Percentiles rank a stretch among this genome's conserved stretches.
These are phyloP conservation scores for Leucoraja ocellata DNA, from an alignment of 2,797 vertebrate genomes.

Conservation along the genomic window DNA sequence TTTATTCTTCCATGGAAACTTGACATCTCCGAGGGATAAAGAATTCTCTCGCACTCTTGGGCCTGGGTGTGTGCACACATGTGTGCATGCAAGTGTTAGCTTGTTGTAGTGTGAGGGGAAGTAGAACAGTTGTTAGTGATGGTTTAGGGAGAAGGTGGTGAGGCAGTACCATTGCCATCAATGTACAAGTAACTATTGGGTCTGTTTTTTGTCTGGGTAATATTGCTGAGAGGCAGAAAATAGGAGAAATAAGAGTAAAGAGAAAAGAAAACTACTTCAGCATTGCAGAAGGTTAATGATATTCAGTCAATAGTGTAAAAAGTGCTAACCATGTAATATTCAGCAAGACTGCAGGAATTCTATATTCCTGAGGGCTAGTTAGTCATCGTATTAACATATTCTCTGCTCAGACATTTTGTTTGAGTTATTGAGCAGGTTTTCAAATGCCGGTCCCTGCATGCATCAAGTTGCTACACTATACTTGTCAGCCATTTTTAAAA, in stretches of 20 bases:
- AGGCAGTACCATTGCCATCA: too few relatives aligned
- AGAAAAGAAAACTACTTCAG: slow-evolving; percentile 2
- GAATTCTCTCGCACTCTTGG: neutral
- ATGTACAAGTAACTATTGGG: too few relatives aligned
- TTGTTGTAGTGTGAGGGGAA: too few relatives aligned
- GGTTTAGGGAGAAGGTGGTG: too few relatives aligned
- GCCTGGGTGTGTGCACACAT: too few relatives aligned
- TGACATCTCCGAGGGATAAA: neutral
- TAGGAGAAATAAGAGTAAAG: neutral
- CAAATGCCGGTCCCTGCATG: neutral
- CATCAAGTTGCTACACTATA: neutral
- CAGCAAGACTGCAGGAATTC: slow-evolving; percentile 23
- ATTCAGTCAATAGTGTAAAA: neutral
- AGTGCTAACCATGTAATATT: slow-evolving; percentile 31
- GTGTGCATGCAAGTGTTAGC: too few relatives aligned
- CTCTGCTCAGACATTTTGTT: neutral
- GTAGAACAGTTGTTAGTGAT: too few relatives aligned
- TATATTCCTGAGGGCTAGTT: slow-evolving; percentile 39
- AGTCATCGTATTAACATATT: slow-evolving; percentile 27
- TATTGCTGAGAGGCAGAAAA: neutral
- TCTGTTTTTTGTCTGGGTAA: too few relatives aligned
- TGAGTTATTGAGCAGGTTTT: slow-evolving; percentile 13
- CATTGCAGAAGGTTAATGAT: slow-evolving; percentile 19
- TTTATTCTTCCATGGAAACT: neutral
- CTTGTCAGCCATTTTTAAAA: neutral